Evolutionary conservation across 2,113 vertebrate genomes (phyloP).

Genomic region (Taxidea taxus): DNA sequence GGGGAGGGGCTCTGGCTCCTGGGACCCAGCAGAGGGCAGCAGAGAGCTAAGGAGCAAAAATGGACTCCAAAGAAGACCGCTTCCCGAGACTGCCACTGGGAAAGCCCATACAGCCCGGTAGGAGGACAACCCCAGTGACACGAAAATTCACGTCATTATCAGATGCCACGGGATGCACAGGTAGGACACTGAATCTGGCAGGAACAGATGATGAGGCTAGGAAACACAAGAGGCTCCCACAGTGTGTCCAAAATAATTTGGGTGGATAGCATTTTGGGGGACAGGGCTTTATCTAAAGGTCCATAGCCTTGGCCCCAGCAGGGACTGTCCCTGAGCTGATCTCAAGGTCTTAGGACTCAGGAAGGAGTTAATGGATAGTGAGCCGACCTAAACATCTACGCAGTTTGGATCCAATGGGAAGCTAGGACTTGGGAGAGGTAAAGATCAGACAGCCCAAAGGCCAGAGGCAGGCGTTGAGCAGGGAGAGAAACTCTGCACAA

Average conservation of each 20-base stretch:
- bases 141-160: neutral
- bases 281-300: neutral
- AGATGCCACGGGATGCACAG: neutral
- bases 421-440: neutral
- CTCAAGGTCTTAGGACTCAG: neutral
- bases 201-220: neutral
- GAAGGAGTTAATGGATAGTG: neutral
- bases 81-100: too few species aligned
- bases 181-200: neutral
- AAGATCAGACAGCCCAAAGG: neutral
- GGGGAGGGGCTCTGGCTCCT: neutral
- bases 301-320: neutral
- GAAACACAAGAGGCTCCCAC: neutral
- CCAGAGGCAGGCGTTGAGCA: neutral
- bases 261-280: neutral
- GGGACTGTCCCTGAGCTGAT: neutral
- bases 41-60: slow-evolving; percentile 35
- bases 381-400: neutral
- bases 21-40: neutral
- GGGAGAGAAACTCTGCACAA: neutral
- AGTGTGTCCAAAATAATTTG: neutral
- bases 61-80: neutral
- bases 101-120: neutral
- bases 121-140: neutral
- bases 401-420: neutral